A percentile compares a stretch with the other conserved stretches of the same genome.
Conservation (phyloP, 2,888 invertebrate genomes). For the Toxonevra muliebris region DNA sequence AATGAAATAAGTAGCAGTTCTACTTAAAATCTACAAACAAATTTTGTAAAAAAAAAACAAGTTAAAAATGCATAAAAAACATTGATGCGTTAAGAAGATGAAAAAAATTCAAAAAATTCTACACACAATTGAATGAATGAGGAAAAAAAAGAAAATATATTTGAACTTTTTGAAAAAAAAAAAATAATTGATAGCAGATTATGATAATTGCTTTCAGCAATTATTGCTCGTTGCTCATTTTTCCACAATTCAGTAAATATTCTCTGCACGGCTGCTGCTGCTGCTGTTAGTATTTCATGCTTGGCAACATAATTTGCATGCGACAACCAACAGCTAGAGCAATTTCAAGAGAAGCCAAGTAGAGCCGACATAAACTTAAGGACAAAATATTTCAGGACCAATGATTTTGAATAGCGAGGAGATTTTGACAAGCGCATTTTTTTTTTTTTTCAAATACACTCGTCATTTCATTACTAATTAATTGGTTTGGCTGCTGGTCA, state of each 20-base stretch:
- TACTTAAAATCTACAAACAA: too few species aligned
- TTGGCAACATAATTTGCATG: not conserved
- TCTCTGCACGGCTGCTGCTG: slow-evolving; percentile 9
- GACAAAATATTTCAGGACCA: slow-evolving; percentile 31
- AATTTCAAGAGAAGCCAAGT: not conserved
- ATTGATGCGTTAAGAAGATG: slow-evolving; percentile 25
- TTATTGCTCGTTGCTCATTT: slow-evolving; percentile 34
- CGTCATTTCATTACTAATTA: slow-evolving; percentile 36
- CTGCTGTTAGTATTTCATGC: slow-evolving; percentile 9
- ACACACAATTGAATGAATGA: not conserved
- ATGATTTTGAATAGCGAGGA: slow-evolving; percentile 28
- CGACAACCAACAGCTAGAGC: not conserved
- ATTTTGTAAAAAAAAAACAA: not conserved
- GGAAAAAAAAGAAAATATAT: slow-evolving; percentile 1
- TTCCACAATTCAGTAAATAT: not conserved
- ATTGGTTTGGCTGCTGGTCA: slow-evolving; percentile 35
- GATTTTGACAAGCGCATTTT: slow-evolving; percentile 9
- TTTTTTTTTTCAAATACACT: not conserved
- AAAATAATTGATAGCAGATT: slow-evolving; percentile 32
- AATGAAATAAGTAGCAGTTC: not conserved
- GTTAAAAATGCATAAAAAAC: slow-evolving; percentile 36
- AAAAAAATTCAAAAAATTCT: not conserved
- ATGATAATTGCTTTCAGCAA: slow-evolving; percentile 39
- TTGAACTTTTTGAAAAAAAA: too few species aligned
- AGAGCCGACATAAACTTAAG: slow-evolving; percentile 8